These are phyloP conservation scores for Acanthaster planci DNA, from an alignment of 35 echinoderm and acorn worm species.

Conservation along the genomic window DNA sequence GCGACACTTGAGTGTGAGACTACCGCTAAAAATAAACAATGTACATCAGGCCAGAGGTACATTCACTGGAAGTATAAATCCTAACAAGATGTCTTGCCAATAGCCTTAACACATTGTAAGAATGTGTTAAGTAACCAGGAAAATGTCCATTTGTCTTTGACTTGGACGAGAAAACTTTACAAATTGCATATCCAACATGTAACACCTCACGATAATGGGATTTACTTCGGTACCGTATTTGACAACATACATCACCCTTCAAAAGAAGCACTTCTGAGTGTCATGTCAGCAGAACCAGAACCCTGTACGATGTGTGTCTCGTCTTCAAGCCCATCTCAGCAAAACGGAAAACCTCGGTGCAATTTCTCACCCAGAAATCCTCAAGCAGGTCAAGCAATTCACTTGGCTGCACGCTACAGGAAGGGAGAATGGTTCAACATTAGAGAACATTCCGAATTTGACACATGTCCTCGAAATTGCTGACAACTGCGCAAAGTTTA, in stretches of 20 bases:
- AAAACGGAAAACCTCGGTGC: background rate
- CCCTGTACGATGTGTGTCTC: background rate
- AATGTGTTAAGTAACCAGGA: too few relatives aligned
- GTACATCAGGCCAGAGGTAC: background rate
- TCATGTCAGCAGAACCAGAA: too few relatives aligned
- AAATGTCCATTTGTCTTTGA: too few relatives aligned
- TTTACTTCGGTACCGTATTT: background rate
- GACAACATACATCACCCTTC: background rate
- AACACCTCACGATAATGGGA: background rate
- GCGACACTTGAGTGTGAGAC: background rate
- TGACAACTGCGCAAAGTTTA: conserved; percentile 13
- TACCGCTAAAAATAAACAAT: background rate
- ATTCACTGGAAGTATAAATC: background rate
- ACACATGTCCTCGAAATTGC: background rate
- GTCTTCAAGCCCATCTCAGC: background rate
- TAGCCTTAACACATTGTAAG: too few relatives aligned
- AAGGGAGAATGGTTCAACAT: too few relatives aligned
- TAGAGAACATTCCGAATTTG: background rate
- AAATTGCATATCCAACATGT: background rate
- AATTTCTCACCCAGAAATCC: background rate
- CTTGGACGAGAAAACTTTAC: background rate
- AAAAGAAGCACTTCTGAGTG: background rate
- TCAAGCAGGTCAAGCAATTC: background rate
- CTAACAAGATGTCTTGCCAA: too few relatives aligned
- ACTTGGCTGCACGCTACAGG: background rate